Percentiles rank a stretch among this genome's conserved stretches.
These are phyloP conservation scores for Ornithoptera alexandrae DNA, from an alignment of 2,888 invertebrate species.

Conservation along the genomic window DNA sequence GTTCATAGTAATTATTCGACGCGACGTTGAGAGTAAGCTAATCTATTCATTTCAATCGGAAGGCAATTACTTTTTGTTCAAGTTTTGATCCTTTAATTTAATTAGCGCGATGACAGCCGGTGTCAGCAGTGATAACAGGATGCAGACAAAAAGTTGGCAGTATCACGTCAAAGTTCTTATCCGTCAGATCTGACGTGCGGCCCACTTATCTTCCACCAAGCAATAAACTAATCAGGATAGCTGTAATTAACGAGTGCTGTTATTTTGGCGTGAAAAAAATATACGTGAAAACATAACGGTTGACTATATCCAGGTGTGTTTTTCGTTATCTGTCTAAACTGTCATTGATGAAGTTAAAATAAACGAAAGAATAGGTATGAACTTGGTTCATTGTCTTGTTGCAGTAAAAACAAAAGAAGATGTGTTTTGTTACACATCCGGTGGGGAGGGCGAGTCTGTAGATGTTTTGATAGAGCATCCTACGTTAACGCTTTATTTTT, in stretches of 20 bases:
- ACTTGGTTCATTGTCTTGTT: slow-evolving; percentile 23
- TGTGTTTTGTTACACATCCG: slow-evolving; percentile 29
- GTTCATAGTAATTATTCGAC: slow-evolving; percentile 19
- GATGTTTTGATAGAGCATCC: slow-evolving; percentile 19
- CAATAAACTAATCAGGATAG: slow-evolving; percentile 64
- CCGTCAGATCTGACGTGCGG: slow-evolving; percentile 50
- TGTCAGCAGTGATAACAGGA: slow-evolving; percentile 49
- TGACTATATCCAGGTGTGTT: neutral
- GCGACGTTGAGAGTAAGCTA: slow-evolving; percentile 27
- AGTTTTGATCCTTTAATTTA: slow-evolving; percentile 55
- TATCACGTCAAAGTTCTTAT: slow-evolving; percentile 41
- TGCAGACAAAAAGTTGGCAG: slow-evolving; percentile 56
- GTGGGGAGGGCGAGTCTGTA: slow-evolving; percentile 29
- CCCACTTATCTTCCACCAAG: slow-evolving; percentile 58
- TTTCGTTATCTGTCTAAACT: slow-evolving; percentile 42
- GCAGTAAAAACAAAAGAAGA: slow-evolving; percentile 29
- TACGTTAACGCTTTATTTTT: slow-evolving; percentile 15
- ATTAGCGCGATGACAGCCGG: slow-evolving; percentile 61
- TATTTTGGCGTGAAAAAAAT: slow-evolving; percentile 53
- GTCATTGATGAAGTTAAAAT: slow-evolving; percentile 37
- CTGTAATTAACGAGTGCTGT: slow-evolving; percentile 70
- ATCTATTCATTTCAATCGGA: slow-evolving; percentile 36
- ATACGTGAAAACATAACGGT: slow-evolving; percentile 33
- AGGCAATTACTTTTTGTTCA: slow-evolving; percentile 38
- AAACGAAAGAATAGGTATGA: slow-evolving; percentile 16